A percentile compares a stretch with the other conserved stretches of the same genome.
Evolutionary conservation across 2,888 invertebrate species (phyloP).

Genomic region (Dicycla oo): DNA sequence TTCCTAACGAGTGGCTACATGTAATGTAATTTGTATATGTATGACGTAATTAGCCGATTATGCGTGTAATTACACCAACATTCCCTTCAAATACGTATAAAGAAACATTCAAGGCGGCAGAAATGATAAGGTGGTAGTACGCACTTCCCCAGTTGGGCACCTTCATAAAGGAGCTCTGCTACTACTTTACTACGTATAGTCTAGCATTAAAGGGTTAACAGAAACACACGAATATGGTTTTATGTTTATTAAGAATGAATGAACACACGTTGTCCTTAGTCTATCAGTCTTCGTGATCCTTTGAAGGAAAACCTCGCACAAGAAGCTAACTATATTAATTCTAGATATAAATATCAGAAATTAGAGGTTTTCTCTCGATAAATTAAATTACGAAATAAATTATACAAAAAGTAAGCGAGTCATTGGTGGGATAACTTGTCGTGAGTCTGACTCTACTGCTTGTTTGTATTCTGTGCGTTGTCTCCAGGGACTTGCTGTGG

Average conservation of each 20-base stretch:
- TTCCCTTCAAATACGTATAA: background rate
- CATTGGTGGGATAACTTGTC: slow-evolving; percentile 73
- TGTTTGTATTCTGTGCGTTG: slow-evolving; percentile 70
- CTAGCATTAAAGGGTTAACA: slow-evolving; percentile 35
- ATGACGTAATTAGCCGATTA: background rate
- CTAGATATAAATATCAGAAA: slow-evolving; percentile 47
- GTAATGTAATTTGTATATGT: background rate
- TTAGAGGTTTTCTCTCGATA: slow-evolving; percentile 43
- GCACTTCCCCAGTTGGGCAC: background rate
- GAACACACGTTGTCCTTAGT: slow-evolving; percentile 71
- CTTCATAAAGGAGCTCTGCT: background rate
- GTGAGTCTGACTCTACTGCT: slow-evolving; percentile 67
- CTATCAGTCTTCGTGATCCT: slow-evolving; percentile 84
- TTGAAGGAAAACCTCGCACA: slow-evolving; percentile 54
- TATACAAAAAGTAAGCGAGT: slow-evolving; percentile 71
- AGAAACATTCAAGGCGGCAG: background rate
- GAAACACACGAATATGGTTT: slow-evolving; percentile 62
- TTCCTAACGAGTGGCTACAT: background rate
- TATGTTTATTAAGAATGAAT: slow-evolving; percentile 74
- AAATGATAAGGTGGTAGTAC: background rate
- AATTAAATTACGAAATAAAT: slow-evolving; percentile 79
- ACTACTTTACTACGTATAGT: background rate
- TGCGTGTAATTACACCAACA: background rate
- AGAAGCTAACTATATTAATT: slow-evolving; percentile 30
- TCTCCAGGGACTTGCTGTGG: slow-evolving; percentile 79